Base-by-base conservation (phyloP, 2,888 invertebrate species). In the Empis livida region DNA sequence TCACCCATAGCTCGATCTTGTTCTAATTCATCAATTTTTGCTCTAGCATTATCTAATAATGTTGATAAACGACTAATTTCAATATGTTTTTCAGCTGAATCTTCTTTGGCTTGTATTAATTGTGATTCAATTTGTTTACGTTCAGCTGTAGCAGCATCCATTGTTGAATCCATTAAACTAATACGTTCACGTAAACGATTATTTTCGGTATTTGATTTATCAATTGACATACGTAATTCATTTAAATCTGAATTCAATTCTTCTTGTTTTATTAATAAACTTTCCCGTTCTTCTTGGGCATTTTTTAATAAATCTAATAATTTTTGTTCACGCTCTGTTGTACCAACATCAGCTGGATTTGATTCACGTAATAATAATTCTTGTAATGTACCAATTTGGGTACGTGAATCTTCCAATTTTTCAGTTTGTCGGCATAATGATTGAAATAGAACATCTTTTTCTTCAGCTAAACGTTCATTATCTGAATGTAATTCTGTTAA, bases 341-440 rank as follows among this genome's bases (percentile, higher is more conserved):
- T 76, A 38, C 77, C 75, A 5, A 80, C 73, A 58, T 84, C 82
- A 9, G 77, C 74, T 50, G 79, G 78, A 41, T 77, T 76, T n/a
- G 82, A 79, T 54, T 82, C 84, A 13, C 80, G 75, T 44, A 85
- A 72, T 44, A 87, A 67, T 45, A 92, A 68, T 59, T 84, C 86
- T 64, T 91, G 89, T 41, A 94, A 68, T 1, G 87, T 86, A 56
- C 87, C 88, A 50, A 91, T 87, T 73, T 82, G 68, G 0, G 82
- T 80, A 46, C 92, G 76, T 27, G 87, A 83, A 59, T 92, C 91
- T 63, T 92, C 91, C 1, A 94, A 71, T 63, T 91, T 86, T 67
- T 92, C 92, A 1, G 92, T 92, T 71, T 94, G 94, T 15, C 90
- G 77, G 63, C 91, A 92, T 37, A 94, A 73, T 15, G 93, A 92